Conservation (phyloP, 2,797 vertebrate genomes). For the Sebastes iracundus region DNA sequence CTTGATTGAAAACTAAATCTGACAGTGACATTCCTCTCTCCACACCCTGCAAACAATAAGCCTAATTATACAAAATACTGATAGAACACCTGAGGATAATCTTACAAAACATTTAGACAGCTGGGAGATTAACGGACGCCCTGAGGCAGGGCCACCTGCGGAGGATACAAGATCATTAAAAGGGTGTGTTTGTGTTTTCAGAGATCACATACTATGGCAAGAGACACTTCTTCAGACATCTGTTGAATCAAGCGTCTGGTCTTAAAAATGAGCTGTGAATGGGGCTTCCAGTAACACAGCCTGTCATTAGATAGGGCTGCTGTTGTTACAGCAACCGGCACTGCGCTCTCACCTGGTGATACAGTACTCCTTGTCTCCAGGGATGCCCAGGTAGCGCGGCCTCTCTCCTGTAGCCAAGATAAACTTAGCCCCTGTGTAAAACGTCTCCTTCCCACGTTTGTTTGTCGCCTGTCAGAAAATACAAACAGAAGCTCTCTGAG, state of each 20-base stretch:
- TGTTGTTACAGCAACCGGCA: not conserved
- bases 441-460: constrained; percentile 91
- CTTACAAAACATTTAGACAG: constrained; percentile 3
- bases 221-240: not conserved
- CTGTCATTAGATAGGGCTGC: not conserved
- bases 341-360: constrained; percentile 91
- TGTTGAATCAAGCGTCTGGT: not conserved
- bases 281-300: not conserved
- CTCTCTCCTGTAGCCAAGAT: constrained; percentile 94
- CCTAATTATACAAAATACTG: too few species aligned
- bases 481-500: not conserved
- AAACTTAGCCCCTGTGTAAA: constrained; percentile 89
- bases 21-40: too few species aligned
- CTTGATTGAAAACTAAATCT: not conserved
- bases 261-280: not conserved
- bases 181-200: not conserved
- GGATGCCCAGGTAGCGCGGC: constrained; percentile 91
- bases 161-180: not conserved
- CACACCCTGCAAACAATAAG: too few species aligned
- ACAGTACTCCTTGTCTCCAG: constrained; percentile 93
- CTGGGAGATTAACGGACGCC: not conserved
- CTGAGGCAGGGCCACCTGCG: constrained; percentile 3
- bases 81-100: constrained; percentile 9
- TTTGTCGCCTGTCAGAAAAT: constrained; percentile 85
- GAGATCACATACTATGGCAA: not conserved